Evolutionary conservation across 2,888 invertebrate species (phyloP), one percentile per base, ranked within the genome.

Genomic region (Elegia similella): DNA sequence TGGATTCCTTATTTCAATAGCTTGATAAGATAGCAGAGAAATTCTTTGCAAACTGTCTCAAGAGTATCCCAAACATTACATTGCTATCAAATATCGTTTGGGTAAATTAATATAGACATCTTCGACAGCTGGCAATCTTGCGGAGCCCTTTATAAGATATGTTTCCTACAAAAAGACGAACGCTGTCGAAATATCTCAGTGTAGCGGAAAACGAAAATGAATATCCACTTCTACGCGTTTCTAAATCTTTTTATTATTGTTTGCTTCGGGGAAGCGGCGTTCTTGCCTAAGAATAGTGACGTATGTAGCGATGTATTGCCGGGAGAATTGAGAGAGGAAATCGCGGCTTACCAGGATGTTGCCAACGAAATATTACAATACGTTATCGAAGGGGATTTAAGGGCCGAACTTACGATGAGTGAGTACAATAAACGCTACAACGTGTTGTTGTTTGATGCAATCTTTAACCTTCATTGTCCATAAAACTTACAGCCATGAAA

Each of bases 361-460:
- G 92, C 90, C 17, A 77, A 93, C 57, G 70, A 76, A 62, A 94
- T 95, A 67, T 73, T 94, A 38, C 70, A 86, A 60, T 88, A 90
- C 62, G 88, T 93, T 29, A 66, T 85, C 7, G 76, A 86, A 59
- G 94, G 93, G 5, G 82, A 87, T 6, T 93, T 92, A 92, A 92
- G 73, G 91, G 92, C 8, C 86, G 84, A 74, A 93, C 94, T 0
- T 94, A 92, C 78, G 73, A 92, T 30, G 92, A 90, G 92, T 92
- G 68, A 84, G 84, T 84, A 58, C 10, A 15, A 12, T 6, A 3
- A 15, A 43, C 8, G 15, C 8, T 13, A 8, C 3, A 16, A 38
- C 23, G 23, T 23, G 23, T n/a, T 38, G 12, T 38, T 38, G 38
- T 38, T n/a, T 8, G n/a, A n/a, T 38, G 5, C n/a, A 38, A 38